Evolutionary conservation across 30 jellyfish, hydroid and myxozoan species (phyloP).

Genomic region (Hydra vulgaris): DNA sequence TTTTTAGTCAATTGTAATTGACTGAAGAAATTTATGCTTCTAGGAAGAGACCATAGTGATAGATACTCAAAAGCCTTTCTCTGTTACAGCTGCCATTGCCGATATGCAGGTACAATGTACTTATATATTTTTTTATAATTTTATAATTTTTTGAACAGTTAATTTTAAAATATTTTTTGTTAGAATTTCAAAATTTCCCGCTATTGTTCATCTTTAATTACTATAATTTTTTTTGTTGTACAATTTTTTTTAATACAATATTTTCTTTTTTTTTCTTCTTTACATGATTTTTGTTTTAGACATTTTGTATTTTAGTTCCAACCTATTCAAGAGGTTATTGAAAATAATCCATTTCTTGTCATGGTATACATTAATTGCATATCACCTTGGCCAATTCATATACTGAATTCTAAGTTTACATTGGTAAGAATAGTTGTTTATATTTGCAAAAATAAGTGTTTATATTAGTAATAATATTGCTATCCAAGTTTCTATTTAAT

Average conservation of each 20-base stretch:
- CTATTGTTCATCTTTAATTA: no score
- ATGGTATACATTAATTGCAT: slow-evolving; percentile 45
- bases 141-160: no score
- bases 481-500: no score
- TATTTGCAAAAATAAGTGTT: no score
- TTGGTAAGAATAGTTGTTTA: slow-evolving; percentile 63
- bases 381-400: slow-evolving; percentile 78
- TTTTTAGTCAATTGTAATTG: no score
- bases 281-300: neutral
- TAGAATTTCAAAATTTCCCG: no score
- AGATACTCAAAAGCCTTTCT: slow-evolving; percentile 43
- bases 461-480: no score
- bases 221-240: no score
- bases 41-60: slow-evolving; percentile 41
- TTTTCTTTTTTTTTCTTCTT: neutral
- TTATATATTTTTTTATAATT: neutral
- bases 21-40: slow-evolving; percentile 17
- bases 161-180: no score
- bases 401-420: slow-evolving; percentile 31
- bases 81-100: slow-evolving; percentile 49
- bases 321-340: slow-evolving; percentile 41
- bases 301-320: slow-evolving; percentile 38
- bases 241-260: no score
- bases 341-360: slow-evolving; percentile 53
- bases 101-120: slow-evolving; percentile 45